Percentiles rank a stretch among this genome's conserved stretches.
These are phyloP conservation scores for Formica selysi DNA, from an alignment of 1,140 invertebrate species.

Conservation along the genomic window DNA sequence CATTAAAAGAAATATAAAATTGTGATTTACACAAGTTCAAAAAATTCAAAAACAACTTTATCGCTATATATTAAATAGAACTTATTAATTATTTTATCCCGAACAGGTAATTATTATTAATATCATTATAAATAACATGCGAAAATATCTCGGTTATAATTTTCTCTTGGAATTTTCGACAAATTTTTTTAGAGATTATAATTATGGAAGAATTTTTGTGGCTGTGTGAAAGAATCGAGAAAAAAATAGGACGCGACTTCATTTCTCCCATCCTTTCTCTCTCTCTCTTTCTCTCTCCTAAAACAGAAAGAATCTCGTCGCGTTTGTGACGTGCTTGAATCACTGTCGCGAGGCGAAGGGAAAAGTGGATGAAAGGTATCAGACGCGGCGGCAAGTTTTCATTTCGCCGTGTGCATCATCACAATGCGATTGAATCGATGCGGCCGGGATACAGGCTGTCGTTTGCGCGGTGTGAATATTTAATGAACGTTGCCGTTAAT, in stretches of 20 bases:
- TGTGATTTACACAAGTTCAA: not conserved
- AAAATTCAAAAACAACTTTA: not conserved
- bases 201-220: not conserved
- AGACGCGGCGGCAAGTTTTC: conserved; percentile 67
- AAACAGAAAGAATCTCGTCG: conserved; percentile 33
- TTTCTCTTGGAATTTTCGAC: conserved; percentile 10
- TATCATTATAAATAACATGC: not conserved
- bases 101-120: conserved; percentile 13
- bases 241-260: conserved; percentile 31
- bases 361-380: conserved; percentile 65
- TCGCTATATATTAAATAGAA: not conserved
- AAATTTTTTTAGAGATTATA: conserved; percentile 28
- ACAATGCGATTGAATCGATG: conserved; percentile 81
- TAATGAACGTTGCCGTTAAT: conserved; percentile 82
- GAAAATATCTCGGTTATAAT: not conserved
- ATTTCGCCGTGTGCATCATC: conserved; percentile 66
- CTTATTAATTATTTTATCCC: conserved; percentile 7
- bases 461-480: conserved; percentile 79
- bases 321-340: conserved; percentile 64
- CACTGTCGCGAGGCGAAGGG: conserved; percentile 59
- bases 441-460: conserved; percentile 72
- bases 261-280: not conserved
- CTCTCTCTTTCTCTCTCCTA: not conserved
- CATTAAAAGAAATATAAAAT: not conserved
- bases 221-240: conserved; percentile 31